Conservation (phyloP, 2,113 vertebrate genomes). For the Synodontis membranacea region DNA sequence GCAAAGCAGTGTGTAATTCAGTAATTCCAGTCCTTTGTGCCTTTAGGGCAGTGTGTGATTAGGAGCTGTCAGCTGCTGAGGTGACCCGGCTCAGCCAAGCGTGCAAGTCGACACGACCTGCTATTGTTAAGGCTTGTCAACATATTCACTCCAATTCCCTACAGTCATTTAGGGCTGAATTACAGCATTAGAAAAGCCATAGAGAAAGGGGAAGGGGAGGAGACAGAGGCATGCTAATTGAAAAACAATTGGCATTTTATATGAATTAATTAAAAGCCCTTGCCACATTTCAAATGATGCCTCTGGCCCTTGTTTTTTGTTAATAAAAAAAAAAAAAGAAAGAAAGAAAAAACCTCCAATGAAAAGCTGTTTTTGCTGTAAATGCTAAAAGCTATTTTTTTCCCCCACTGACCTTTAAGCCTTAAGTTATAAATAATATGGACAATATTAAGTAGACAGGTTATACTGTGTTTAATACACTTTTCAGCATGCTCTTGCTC, state of each 20-base stretch:
- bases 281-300: constrained; percentile 72
- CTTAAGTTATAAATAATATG: constrained; percentile 14
- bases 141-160: constrained; percentile 99
- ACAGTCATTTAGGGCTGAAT: constrained; percentile 83
- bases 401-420: constrained; percentile 52
- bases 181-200: constrained; percentile 70
- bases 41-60: constrained; percentile 92
- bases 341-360: constrained; percentile 58
- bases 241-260: constrained; percentile 80
- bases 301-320: constrained; percentile 74
- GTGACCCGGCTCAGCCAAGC: constrained; percentile 84
- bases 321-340: no score
- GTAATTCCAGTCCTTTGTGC: constrained; percentile 94
- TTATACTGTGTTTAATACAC: constrained; percentile 33
- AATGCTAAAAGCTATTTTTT: constrained; percentile 12
- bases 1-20: constrained; percentile 82
- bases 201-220: constrained; percentile 61
- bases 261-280: constrained; percentile 78
- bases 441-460: background rate
- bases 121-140: constrained; percentile 98
- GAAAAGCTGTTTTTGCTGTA: constrained; percentile 24
- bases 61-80: constrained; percentile 93
- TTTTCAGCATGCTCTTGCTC: background rate
- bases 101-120: constrained; percentile 92
- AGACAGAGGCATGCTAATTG: constrained; percentile 69